Evolutionary conservation across 2,113 vertebrate species (phyloP).

Genomic region (Ammodytes dubius): DNA sequence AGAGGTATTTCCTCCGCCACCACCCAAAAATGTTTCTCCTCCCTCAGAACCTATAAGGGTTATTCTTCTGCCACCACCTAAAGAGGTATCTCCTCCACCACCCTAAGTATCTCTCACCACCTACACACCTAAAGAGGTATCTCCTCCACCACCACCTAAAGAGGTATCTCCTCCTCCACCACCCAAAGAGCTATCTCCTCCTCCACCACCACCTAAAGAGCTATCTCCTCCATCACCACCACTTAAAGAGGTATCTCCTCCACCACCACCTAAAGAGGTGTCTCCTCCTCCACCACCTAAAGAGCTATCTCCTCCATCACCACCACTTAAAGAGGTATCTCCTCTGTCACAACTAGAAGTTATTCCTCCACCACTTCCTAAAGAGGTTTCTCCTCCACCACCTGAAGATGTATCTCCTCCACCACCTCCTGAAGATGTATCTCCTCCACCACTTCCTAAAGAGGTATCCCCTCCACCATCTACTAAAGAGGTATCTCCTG

Average conservation of each 20-base stretch:
- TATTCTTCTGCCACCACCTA: neutral
- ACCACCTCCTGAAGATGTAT: neutral
- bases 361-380: neutral
- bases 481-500: neutral
- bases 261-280: neutral
- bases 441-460: neutral
- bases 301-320: neutral
- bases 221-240: neutral
- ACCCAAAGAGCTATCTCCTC: neutral
- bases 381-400: neutral
- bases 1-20: neutral
- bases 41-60: neutral
- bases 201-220: neutral
- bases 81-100: slow-evolving; percentile 2
- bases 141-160: neutral
- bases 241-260: neutral
- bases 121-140: neutral
- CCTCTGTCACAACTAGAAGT: neutral
- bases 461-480: neutral
- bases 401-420: neutral
- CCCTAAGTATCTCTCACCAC: slow-evolving; percentile 1
- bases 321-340: neutral
- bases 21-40: neutral
- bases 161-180: neutral
- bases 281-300: neutral